Evolutionary conservation across 1,140 invertebrate species (phyloP).

Genomic region (Argopecten irradians): DNA sequence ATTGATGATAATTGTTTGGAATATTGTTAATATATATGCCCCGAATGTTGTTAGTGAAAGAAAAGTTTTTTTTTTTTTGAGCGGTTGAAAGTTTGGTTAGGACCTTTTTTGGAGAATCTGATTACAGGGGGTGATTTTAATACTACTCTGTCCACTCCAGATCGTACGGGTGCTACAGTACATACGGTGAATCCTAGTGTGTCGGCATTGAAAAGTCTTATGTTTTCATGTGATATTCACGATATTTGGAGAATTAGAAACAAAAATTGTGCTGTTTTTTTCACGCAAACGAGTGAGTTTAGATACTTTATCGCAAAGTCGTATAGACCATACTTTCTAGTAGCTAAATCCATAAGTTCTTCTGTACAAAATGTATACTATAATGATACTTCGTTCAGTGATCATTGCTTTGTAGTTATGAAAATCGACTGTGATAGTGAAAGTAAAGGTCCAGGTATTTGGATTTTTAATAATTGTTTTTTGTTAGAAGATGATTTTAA

Average conservation of each 20-base stretch:
- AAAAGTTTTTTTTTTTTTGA: conserved; percentile 17
- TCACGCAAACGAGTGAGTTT: background rate
- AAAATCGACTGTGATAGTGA: conserved; percentile 1
- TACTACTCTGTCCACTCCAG: background rate
- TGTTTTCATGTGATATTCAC: background rate
- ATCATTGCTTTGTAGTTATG: conserved; percentile 15
- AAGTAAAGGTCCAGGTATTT: conserved; percentile 27
- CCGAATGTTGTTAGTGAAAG: background rate
- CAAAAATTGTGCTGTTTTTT: background rate
- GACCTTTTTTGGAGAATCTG: background rate
- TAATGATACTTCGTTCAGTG: background rate
- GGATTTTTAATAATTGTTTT: conserved; percentile 31
- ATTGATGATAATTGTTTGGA: background rate
- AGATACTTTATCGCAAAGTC: background rate
- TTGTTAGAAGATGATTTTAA: conserved; percentile 23
- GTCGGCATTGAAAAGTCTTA: background rate
- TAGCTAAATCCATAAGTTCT: background rate
- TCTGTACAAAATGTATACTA: background rate
- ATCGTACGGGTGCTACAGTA: background rate
- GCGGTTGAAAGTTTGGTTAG: background rate
- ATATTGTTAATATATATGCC: conserved; percentile 24
- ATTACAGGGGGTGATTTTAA: conserved; percentile 23
- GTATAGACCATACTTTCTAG: background rate
- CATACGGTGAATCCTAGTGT: background rate
- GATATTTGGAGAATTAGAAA: background rate